Evolutionary conservation across 2,113 vertebrate species (phyloP), one percentile per base, ranked within the genome.

Genomic region (Platichthys stellatus): DNA sequence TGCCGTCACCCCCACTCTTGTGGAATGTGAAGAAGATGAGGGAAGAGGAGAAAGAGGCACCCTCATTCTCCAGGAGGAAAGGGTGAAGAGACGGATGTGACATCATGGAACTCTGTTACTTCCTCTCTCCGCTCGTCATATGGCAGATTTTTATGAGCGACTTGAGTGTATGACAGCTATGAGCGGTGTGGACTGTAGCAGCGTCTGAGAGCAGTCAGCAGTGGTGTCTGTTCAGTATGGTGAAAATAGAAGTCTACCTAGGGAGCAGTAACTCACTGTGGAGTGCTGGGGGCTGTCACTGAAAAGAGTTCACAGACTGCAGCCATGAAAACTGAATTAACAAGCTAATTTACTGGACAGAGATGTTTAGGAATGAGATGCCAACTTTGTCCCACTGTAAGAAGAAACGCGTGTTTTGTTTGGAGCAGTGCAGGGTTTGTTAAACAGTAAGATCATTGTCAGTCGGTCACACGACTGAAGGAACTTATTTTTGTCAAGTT

Each of bases 271-370:
- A 92, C 80, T 94, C 91, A 92, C 74, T 53, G 62, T 76, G 74
- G 82, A 88, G 87, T 88, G 90, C 86, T 58, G 83, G 86, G 82
- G 78, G 63, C 85, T 91, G 89, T 93, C 89, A 90, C 80, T 82
- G 85, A 72, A 80, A 78, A 86, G 81, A 89, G 77, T 84, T 87
- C 84, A 86, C 90, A 86, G 86, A 78, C 92, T 89, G 78, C 77
- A 82, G 80, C 88, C 88, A 89, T 92, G 91, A 90, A 89, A 89
- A 87, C 85, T 89, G 90, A 87, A 92, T 93, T 90, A 91, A 85
- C 75, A 83, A 87, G 86, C 85, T 92, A 86, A 92, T 93, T 91
- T 92, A 90, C 74, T 80, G 88, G 69, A 81, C 58, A 68, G 53
- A 80, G 65, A 81, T 78, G 76, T 80, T 84, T 63, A 76, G 76